Conservation (phyloP, 2,113 vertebrate genomes). For the Pluvianellus socialis region DNA sequence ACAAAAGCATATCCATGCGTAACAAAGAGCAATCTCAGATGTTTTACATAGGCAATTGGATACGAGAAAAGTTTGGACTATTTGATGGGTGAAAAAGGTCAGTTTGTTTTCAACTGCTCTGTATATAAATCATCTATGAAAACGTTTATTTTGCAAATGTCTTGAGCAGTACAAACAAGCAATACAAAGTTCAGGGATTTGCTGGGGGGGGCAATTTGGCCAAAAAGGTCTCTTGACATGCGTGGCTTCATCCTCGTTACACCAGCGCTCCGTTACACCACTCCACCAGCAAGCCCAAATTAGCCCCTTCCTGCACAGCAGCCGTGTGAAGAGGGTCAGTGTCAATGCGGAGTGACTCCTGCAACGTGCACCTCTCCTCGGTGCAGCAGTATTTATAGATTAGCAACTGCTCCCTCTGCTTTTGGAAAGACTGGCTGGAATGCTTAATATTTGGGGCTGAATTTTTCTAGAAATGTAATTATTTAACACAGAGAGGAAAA, state of each 20-base stretch:
- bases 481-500: neutral
- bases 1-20: neutral
- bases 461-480: neutral
- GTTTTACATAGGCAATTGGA: neutral
- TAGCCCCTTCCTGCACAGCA: neutral
- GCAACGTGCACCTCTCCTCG: neutral
- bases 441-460: neutral
- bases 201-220: neutral
- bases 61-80: conserved; percentile 16
- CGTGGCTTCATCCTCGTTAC: neutral
- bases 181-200: conserved; percentile 42
- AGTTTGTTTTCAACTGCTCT: conserved; percentile 56
- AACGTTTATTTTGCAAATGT: conserved; percentile 39
- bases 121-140: conserved; percentile 45
- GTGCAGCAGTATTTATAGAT: neutral
- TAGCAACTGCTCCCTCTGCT: neutral
- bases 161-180: conserved; percentile 43
- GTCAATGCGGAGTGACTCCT: neutral
- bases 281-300: neutral
- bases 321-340: neutral
- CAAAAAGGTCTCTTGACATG: neutral
- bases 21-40: conserved; percentile 45
- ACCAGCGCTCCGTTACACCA: neutral
- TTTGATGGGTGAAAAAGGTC: conserved; percentile 63
- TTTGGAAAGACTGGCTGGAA: neutral